Conservation (phyloP, 2,888 invertebrate species). For the Perizoma affinitatum region DNA sequence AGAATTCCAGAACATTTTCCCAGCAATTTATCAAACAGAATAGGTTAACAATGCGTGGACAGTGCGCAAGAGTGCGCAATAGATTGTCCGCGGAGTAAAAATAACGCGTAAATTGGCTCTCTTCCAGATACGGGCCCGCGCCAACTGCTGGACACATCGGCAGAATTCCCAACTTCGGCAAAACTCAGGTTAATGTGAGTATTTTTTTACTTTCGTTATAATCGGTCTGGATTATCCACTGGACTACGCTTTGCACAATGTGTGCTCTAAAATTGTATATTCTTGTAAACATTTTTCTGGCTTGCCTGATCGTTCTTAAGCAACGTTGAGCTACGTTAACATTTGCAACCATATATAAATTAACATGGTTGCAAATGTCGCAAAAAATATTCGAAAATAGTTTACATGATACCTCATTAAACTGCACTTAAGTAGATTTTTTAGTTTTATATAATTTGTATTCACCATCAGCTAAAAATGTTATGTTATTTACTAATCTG, state of each 20-base stretch:
- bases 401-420: too few species aligned
- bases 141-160: slow-evolving; percentile 72
- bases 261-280: too few species aligned
- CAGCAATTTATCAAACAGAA: slow-evolving; percentile 46
- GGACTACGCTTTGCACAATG: too few species aligned
- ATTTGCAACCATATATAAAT: too few species aligned
- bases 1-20: slow-evolving; percentile 14
- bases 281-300: too few species aligned
- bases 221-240: too few species aligned
- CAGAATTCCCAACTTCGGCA: slow-evolving; percentile 79
- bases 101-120: slow-evolving; percentile 72
- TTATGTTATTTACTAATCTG: slow-evolving; percentile 22
- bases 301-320: too few species aligned
- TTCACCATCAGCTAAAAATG: slow-evolving; percentile 7
- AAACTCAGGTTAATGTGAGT: slow-evolving; percentile 78
- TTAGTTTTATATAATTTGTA: too few species aligned
- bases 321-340: too few species aligned
- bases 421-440: too few species aligned
- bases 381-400: too few species aligned
- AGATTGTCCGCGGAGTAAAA: slow-evolving; percentile 61
- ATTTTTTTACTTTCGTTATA: slow-evolving; percentile 6
- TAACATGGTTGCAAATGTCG: too few species aligned
- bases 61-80: slow-evolving; percentile 42
- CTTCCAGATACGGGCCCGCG: slow-evolving; percentile 73
- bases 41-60: slow-evolving; percentile 57